phyloP scores from a whole-genome alignment of 2,888 invertebrate species.

The Fissipunctia ypsillon region DNA sequence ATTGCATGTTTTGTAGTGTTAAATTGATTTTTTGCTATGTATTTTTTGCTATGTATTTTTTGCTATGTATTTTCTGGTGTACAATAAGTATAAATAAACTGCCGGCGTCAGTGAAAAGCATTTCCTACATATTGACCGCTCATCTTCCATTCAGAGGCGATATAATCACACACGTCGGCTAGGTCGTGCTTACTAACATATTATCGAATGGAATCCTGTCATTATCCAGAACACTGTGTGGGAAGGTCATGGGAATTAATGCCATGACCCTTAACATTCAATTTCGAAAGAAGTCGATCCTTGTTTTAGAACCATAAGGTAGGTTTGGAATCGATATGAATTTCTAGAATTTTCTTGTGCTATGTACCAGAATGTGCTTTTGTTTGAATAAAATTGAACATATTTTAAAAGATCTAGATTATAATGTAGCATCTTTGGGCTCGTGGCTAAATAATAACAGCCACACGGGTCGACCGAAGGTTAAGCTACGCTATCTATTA shows the following conservation, averaged over 20 bases:
- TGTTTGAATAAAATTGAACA: not conserved
- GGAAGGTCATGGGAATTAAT: conserved; percentile 59
- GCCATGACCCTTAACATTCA: conserved; percentile 43
- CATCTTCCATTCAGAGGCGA: not conserved
- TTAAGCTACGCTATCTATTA: too few species aligned
- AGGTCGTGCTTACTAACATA: conserved; percentile 59
- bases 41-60: too few species aligned
- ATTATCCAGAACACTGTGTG: conserved; percentile 60
- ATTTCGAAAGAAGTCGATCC: conserved; percentile 41
- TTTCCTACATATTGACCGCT: conserved; percentile 38
- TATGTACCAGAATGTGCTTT: not conserved
- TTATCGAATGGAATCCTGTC: conserved; percentile 54
- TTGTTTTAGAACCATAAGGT: conserved; percentile 5
- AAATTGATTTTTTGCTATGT: too few species aligned
- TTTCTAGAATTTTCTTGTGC: not conserved
- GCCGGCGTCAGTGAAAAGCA: conserved; percentile 12
- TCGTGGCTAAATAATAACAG: too few species aligned
- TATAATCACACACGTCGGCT: conserved; percentile 55
- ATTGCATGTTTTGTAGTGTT: too few species aligned
- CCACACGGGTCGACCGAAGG: too few species aligned
- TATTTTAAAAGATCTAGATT: not conserved
- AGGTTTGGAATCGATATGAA: not conserved
- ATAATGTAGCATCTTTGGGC: too few species aligned
- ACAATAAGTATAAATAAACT: too few species aligned
- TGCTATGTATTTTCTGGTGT: too few species aligned